Evolutionary conservation across 2,888 invertebrate species (phyloP).

Genomic region (Eugnorisma glareosa): DNA sequence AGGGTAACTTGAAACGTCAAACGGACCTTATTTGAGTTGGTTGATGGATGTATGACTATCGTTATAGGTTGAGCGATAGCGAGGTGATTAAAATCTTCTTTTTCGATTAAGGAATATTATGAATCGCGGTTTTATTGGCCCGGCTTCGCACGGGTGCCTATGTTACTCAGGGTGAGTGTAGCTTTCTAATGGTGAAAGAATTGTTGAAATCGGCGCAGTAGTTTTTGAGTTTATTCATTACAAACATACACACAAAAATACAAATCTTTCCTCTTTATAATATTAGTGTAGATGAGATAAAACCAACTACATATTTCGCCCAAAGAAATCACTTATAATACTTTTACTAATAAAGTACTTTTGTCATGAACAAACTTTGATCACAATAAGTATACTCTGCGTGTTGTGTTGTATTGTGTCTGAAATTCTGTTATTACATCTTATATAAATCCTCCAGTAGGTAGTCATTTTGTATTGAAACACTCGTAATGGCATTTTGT

Average conservation of each 20-base stretch:
- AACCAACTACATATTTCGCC: too few species aligned
- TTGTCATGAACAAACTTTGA: too few species aligned
- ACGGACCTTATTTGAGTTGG: constrained; percentile 58
- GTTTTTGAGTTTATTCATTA: too few species aligned
- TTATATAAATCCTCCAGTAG: background rate
- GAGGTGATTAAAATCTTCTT: constrained; percentile 25
- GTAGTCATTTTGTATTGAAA: background rate
- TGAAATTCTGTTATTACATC: background rate
- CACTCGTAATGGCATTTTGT: background rate
- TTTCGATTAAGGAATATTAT: background rate
- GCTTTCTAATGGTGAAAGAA: too few species aligned
- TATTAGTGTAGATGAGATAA: too few species aligned
- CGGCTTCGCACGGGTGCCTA: too few species aligned
- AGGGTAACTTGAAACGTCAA: constrained; percentile 39
- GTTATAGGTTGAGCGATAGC: constrained; percentile 7
- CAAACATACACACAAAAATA: too few species aligned
- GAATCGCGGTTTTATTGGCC: background rate
- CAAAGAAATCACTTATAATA: too few species aligned
- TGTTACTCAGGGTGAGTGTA: too few species aligned
- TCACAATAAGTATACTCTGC: background rate
- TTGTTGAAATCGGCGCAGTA: too few species aligned
- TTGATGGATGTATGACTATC: constrained; percentile 40
- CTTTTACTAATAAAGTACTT: too few species aligned
- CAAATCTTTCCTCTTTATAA: too few species aligned
- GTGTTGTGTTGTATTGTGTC: background rate